A percentile compares a stretch with the other conserved stretches of the same genome.
These are phyloP conservation scores for Mergus octosetaceus DNA, from an alignment of 2,797 vertebrate genomes.

Conservation along the genomic window DNA sequence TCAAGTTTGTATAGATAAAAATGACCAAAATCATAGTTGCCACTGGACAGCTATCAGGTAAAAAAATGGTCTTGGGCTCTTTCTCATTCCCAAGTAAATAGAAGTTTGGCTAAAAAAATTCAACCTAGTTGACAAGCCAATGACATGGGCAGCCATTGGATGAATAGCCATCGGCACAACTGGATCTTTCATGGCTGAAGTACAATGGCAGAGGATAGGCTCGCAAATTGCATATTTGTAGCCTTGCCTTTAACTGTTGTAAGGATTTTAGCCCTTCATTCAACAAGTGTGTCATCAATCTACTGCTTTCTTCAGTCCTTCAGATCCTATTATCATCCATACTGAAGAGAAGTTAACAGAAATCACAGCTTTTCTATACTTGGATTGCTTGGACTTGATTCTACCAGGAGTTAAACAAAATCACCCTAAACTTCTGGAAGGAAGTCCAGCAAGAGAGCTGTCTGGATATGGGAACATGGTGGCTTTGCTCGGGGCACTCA, in stretches of 20 bases:
- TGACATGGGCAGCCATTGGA: background rate
- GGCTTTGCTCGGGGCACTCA: constrained; percentile 15
- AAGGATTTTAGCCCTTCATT: background rate
- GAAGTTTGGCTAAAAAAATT: background rate
- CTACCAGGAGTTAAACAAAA: background rate
- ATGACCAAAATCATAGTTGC: background rate
- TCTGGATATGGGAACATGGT: accelerated
- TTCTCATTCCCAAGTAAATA: background rate
- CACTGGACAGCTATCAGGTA: background rate
- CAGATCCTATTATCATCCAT: background rate
- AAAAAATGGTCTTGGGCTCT: background rate
- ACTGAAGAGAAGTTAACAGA: background rate
- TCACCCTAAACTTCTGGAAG: background rate
- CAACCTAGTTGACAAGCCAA: background rate
- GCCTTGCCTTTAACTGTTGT: background rate
- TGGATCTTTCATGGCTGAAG: background rate
- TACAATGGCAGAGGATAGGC: background rate
- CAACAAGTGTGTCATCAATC: background rate
- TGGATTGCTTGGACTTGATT: background rate
- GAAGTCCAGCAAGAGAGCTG: background rate
- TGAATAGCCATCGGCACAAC: background rate
- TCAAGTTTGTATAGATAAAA: background rate
- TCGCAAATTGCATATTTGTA: background rate
- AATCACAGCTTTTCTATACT: background rate
- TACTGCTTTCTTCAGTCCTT: background rate